These are phyloP conservation scores for Cercocebus atys DNA, from an alignment of 2,113 vertebrate genomes.

Conservation along the genomic window DNA sequence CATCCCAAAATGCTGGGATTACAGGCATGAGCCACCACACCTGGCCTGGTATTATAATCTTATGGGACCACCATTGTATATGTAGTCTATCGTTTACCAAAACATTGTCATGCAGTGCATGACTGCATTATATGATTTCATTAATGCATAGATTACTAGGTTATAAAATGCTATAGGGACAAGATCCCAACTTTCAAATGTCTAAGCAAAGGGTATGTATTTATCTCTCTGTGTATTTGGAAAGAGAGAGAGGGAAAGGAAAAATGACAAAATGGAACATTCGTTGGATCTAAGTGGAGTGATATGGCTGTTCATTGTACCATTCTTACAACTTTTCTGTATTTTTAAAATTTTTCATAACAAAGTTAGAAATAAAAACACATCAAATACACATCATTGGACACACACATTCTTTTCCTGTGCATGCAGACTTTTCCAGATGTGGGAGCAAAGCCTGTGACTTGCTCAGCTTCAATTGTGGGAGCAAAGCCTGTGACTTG, in stretches of 20 bases:
- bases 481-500: slow-evolving; percentile 10
- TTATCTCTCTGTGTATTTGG: background rate
- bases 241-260: background rate
- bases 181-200: slow-evolving; percentile 28
- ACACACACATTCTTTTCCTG: slow-evolving; percentile 26
- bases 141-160: background rate
- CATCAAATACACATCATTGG: slow-evolving; percentile 5
- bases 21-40: no score
- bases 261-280: background rate
- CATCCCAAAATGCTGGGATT: no score
- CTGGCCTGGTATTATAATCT: background rate
- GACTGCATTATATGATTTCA: background rate
- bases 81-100: background rate
- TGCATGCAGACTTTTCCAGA: slow-evolving; percentile 67
- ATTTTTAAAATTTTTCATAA: background rate
- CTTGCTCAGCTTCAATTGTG: slow-evolving; percentile 40
- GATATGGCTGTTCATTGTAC: background rate
- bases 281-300: background rate
- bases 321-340: background rate
- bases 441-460: slow-evolving; percentile 33
- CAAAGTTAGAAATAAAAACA: slow-evolving; percentile 23
- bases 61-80: background rate
- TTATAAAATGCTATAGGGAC: background rate
- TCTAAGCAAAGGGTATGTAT: background rate
- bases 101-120: background rate